phyloP scores from a whole-genome alignment of 2,888 invertebrate species.

The Lottia gigantea region DNA sequence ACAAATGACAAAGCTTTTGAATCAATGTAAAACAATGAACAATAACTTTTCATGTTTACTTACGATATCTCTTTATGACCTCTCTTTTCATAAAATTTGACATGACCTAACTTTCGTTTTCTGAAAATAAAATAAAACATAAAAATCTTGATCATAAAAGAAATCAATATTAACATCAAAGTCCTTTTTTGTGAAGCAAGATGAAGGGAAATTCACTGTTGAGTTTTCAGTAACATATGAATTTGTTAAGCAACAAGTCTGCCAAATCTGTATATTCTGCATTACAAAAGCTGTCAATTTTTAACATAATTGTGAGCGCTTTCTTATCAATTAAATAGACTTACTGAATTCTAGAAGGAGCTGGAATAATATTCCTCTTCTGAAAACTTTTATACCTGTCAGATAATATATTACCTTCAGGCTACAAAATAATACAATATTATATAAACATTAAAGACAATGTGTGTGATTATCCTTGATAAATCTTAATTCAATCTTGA shows the following conservation, averaged over 20 bases:
- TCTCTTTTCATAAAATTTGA: conserved; percentile 77
- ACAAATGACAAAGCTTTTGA: no score
- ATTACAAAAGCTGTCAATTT: no score
- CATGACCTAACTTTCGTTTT: conserved; percentile 77
- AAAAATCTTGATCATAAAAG: not conserved
- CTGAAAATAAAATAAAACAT: conserved; percentile 68
- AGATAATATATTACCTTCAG: conserved; percentile 79
- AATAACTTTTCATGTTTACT: conserved; percentile 12
- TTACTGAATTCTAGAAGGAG: conserved; percentile 69
- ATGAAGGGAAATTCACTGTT: no score
- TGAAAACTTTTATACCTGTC: conserved; percentile 90
- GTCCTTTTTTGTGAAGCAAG: no score
- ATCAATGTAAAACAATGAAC: no score
- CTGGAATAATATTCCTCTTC: conserved; percentile 88
- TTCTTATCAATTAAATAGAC: conserved; percentile 27
- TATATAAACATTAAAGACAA: not conserved
- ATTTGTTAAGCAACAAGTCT: no score
- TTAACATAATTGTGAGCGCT: no score
- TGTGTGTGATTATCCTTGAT: not conserved
- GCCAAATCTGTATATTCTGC: no score
- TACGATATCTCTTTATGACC: conserved; percentile 67
- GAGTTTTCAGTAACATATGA: no score
- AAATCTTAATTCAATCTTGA: no score
- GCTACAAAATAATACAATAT: conserved; percentile 47
- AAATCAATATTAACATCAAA: no score